Evolutionary conservation across 2,888 invertebrate species (phyloP), one percentile per base, ranked within the genome.

Genomic region (Keiferia lycopersicella): DNA sequence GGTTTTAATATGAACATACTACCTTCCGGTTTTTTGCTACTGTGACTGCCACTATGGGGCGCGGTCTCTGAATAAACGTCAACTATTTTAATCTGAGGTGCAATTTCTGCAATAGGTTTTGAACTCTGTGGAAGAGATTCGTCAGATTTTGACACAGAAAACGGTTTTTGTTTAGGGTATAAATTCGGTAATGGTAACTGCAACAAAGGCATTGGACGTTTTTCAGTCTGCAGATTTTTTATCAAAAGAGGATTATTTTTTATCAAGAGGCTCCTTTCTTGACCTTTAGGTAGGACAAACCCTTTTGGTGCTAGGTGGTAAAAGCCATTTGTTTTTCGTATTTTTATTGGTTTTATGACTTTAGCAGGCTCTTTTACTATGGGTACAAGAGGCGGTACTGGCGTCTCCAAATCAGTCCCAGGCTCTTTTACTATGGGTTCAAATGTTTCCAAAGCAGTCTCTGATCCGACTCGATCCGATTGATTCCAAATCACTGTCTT

Each of bases 1-100:
- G 91, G 91, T 74, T 89, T 91, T 65, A 91, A 80, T 68, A 91
- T 73, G 66, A 83, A 80, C 88, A 90, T 88, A 1, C 81, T 73
- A 56, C 68, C 72, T 67, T 81, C 79, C 10, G 68, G 60, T 70
- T 70, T 81, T 61, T 66, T 68, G 57, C 62, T 65, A 58, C 38
- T 50, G 34, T 34, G 41, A 22, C n/a, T 53, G 12, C 51, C 39
- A 22, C 22, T 14, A 6, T 22, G 51, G 61, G n/a, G 38, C 4
- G 16, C 26, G 22, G 51, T 45, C 65, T 68, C 70, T 20, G 78
- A 77, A 69, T 71, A 78, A 39, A 78, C 76, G 38, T 71, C 69
- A 8, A 72, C 64, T 66, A 78, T 76, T 74, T 86, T 87, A 30
- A 84, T 76, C 67, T 83, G 83, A 26, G 84, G 79, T 48, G 77